Conservation (phyloP, 2,888 invertebrate genomes). For the Sesamia inferens region DNA sequence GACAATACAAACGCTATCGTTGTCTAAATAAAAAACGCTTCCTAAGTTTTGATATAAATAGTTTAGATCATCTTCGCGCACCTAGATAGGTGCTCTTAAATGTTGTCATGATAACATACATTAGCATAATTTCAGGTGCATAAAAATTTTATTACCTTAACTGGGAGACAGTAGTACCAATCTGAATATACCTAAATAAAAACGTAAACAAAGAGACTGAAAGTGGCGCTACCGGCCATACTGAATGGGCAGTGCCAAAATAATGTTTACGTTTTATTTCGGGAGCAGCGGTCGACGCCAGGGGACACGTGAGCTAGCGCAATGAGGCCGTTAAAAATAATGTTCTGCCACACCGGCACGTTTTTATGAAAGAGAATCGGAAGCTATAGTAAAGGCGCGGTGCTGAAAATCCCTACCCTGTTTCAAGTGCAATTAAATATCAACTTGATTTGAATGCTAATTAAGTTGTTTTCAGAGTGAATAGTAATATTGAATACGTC, state of each 20-base stretch:
- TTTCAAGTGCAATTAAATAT: too few species aligned
- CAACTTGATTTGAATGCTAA: too few species aligned
- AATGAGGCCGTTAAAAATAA: conserved; percentile 64
- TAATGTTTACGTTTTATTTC: conserved; percentile 69
- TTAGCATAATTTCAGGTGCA: too few species aligned
- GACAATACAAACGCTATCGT: not conserved
- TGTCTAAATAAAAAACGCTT: not conserved
- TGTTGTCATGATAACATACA: too few species aligned
- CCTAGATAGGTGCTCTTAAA: too few species aligned
- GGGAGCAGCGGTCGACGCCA: conserved; percentile 62
- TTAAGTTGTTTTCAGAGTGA: too few species aligned
- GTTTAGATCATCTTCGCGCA: not conserved
- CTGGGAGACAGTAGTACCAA: not conserved
- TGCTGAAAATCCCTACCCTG: too few species aligned
- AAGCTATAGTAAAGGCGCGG: not conserved
- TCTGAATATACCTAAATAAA: not conserved
- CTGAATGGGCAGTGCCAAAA: conserved; percentile 48
- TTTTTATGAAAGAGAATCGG: conserved; percentile 25
- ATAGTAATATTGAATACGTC: too few species aligned
- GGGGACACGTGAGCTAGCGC: conserved; percentile 62
- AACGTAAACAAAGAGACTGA: conserved; percentile 42
- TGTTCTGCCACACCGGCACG: conserved; percentile 26
- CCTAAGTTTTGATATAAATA: not conserved
- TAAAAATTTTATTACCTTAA: not conserved
- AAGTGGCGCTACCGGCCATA: conserved; percentile 27